Conservation (phyloP, 2,113 vertebrate genomes). For the Bufo gargarizans region DNA sequence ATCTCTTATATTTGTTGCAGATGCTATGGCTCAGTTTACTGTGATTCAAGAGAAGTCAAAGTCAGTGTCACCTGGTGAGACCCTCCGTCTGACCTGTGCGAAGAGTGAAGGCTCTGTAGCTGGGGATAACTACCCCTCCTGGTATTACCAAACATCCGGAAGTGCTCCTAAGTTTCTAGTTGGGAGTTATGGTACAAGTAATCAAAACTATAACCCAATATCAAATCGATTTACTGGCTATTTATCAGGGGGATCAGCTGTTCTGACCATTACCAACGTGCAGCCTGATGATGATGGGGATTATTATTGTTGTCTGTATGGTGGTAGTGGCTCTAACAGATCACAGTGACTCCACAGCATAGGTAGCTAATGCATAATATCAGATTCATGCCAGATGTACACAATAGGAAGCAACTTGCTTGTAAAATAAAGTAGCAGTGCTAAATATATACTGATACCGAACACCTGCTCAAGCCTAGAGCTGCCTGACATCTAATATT, state of each 20-base stretch:
- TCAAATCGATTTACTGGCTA: conserved; percentile 1
- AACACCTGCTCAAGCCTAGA: too few species aligned
- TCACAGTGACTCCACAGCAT: neutral
- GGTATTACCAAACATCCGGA: conserved; percentile 35
- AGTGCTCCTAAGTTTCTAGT: conserved; percentile 18
- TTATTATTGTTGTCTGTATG: neutral
- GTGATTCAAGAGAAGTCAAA: neutral
- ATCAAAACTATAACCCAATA: conserved; percentile 6
- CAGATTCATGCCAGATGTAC: neutral
- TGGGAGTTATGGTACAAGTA: neutral
- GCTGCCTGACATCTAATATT: too few species aligned
- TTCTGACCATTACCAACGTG: conserved; percentile 9
- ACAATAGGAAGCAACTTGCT: neutral
- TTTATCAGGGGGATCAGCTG: neutral
- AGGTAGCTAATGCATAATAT: neutral
- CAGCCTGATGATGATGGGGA: neutral
- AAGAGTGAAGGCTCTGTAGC: conserved; percentile 14
- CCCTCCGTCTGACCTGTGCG: neutral
- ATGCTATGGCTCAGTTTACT: conserved; percentile 12
- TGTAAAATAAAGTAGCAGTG: neutral
- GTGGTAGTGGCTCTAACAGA: neutral
- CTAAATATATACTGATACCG: too few species aligned
- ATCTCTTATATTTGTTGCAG: neutral
- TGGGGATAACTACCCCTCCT: conserved; percentile 1
- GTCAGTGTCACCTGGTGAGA: neutral